Evolutionary conservation across 2,888 invertebrate genomes (phyloP).

Genomic region (Minunthozetes semirufus): DNA sequence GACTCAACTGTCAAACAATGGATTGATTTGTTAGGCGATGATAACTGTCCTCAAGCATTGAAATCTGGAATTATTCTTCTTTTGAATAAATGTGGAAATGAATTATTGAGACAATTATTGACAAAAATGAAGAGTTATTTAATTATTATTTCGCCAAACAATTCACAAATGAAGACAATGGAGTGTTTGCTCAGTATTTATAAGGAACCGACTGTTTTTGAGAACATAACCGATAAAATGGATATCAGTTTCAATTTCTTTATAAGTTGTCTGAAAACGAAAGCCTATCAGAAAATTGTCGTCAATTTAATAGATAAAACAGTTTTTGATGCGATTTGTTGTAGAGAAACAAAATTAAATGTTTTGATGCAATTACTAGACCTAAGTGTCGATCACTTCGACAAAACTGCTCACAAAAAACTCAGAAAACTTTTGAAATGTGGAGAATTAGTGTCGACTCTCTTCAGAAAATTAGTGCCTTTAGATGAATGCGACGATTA

Average conservation of each 20-base stretch:
- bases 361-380: not conserved
- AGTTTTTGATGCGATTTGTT: not conserved
- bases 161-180: not conserved
- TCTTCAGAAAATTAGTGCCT: not conserved
- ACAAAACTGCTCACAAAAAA: not conserved
- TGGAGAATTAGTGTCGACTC: constrained; percentile 23
- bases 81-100: constrained; percentile 1
- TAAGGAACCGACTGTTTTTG: not conserved
- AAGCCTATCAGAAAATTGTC: not conserved
- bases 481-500: not conserved
- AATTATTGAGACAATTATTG: not conserved
- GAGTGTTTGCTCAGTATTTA: not conserved
- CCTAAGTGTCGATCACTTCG: not conserved
- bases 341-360: not conserved
- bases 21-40: not conserved
- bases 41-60: not conserved
- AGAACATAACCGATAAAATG: not conserved
- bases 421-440: constrained; percentile 25
- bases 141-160: not conserved
- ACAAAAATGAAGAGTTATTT: not conserved
- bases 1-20: not conserved
- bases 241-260: not conserved
- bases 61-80: not conserved
- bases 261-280: not conserved
- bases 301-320: not conserved